Evolutionary conservation across 2,797 vertebrate genomes (phyloP), one percentile per base, ranked within the genome.

Genomic region (Alosa sapidissima): DNA sequence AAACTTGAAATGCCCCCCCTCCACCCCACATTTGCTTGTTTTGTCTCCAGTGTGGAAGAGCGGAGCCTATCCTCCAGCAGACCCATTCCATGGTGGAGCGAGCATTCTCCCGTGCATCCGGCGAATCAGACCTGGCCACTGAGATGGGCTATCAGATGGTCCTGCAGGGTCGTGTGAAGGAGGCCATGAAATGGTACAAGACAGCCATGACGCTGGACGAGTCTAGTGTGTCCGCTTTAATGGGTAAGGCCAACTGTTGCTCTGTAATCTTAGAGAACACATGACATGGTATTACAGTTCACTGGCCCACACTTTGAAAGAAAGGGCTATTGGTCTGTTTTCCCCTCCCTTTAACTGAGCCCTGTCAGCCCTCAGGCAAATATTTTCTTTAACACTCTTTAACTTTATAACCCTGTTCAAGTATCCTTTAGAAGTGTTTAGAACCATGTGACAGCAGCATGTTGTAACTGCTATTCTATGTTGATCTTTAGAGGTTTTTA

Each of bases 111-210:
- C 88, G 96, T 91, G 92, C 91, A 33, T 90, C 96, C 0, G 92
- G 95, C 2, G 94, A 96, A 90, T 94, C 98, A 1, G 97, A 98
- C 89, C 94, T 97, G 90, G 98, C 97, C 90, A 97, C 96, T 36
- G 98, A 99, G 91, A 93, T 99, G 89, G 98, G 98, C 88, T 98
- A 97, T 90, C 97, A 97, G 91, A 95, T 98, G 94, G 93, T 98
- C 87, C 95, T 99, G 86, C 96, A 96, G 92, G 97, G 96, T 49
- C 96, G 94, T 86, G 86, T 95, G 72, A 98, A 97, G 88, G 98
- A 98, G 85, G 97, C 98, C 60, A 89, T 94, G 85, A 97, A 96
- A 90, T 97, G 97, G 96, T 99, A 98, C 93, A 96, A 96, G 91
- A 97, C 94, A 0, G 97, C 97, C 84, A 97, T 98, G 96, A 94